Evolutionary conservation across 2,113 vertebrate genomes (phyloP).

Genomic region (Petrocephalus zakoni): DNA sequence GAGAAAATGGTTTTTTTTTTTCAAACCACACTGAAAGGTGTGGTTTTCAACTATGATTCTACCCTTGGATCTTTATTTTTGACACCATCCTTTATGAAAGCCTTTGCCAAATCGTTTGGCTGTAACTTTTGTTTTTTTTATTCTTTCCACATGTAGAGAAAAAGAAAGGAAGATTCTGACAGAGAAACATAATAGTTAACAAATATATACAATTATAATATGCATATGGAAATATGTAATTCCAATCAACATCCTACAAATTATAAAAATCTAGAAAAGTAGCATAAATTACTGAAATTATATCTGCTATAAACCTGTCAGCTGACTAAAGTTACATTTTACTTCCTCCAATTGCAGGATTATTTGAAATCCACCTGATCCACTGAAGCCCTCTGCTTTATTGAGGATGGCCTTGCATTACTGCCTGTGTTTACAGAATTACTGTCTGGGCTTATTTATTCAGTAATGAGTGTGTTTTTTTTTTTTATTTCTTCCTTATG

Average conservation of each 20-base stretch:
- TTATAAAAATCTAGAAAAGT: background rate
- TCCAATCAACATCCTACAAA: background rate
- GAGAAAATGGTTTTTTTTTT: background rate
- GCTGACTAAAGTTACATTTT: background rate
- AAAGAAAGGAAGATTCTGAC: background rate
- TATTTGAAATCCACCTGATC: background rate
- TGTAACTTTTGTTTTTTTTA: background rate
- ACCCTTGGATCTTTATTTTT: background rate
- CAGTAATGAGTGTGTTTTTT: background rate
- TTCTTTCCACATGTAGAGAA: background rate
- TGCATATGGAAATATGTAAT: background rate
- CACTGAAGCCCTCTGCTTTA: background rate
- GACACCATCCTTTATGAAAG: background rate
- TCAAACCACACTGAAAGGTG: background rate
- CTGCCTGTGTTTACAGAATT: background rate
- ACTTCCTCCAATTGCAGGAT: background rate
- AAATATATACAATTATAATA: background rate
- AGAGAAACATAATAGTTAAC: background rate
- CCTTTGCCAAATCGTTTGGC: slow-evolving; percentile 6
- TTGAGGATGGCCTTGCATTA: background rate
- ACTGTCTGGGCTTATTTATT: background rate
- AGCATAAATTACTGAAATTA: no score
- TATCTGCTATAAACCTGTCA: background rate
- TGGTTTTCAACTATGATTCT: background rate
- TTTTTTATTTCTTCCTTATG: background rate